Evolutionary conservation across 1,140 invertebrate species (phyloP), one percentile per base, ranked within the genome.

Genomic region (Idris sp.): DNA sequence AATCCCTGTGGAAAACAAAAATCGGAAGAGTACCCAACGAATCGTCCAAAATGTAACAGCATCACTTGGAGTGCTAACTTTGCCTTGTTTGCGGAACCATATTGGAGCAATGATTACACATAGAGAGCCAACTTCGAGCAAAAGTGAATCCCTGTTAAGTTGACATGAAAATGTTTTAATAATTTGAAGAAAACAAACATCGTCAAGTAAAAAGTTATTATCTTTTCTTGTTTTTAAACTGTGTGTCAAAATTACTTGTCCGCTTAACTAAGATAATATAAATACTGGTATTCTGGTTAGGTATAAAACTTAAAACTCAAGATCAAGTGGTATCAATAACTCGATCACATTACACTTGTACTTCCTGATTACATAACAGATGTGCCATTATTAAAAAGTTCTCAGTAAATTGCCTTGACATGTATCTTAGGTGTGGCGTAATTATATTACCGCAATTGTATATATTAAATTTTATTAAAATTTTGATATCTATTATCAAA

Each of bases 111-210:
- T 86, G 1, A 96, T 75, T 26, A 93, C 89, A 10, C 91, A 90
- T n/a, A 96, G 82, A 80, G 95, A 92, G 14, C 94, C 94, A 40
- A 90, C 88, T 87, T 96, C 94, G 11, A 96, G 81, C 7, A 96
- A 83, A 13, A 96, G 86, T 38, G 90, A 90, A 84, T 96, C 95
- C 93, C 94, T 93, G 14, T 25, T 26, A 0, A 40, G n/a, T n/a
- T n/a, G n/a, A n/a, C n/a, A 22, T 18, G 22, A 6, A 58, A 48
- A 56, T 56, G 30, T 25, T 11, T 46, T 22, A 10, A 26, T 26
- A 2, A 15, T 40, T 31, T n/a, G n/a, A n/a, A n/a, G n/a, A n/a
- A n/a, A n/a, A n/a, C n/a, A n/a, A n/a, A n/a, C n/a, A n/a, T n/a
- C n/a, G n/a, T n/a, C n/a, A n/a, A n/a, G n/a, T n/a, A n/a, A n/a